A percentile compares a stretch with the other conserved stretches of the same genome.
Evolutionary conservation across 1,140 invertebrate genomes (phyloP).

Genomic region (Calosoma granatense): DNA sequence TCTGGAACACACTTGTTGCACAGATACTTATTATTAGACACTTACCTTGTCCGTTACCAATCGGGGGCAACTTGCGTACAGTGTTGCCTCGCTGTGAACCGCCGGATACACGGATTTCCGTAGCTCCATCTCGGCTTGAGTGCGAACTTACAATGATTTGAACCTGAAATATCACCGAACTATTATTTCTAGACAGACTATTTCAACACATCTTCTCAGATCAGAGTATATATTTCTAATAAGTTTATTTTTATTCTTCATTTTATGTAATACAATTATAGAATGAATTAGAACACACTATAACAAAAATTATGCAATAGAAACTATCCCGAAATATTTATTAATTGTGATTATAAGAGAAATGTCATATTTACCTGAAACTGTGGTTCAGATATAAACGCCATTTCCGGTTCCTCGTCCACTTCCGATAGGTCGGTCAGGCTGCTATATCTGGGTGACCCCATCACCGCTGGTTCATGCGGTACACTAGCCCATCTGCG

Average conservation of each 20-base stretch:
- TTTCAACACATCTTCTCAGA: not conserved
- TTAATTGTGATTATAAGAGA: no score
- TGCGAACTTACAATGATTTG: conserved; percentile 25
- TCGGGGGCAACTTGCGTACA: conserved; percentile 15
- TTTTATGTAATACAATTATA: no score
- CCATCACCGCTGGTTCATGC: no score
- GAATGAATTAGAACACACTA: no score
- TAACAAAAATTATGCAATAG: no score
- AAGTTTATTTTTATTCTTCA: no score
- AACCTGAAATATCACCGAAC: conserved; percentile 19
- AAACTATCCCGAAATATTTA: no score
- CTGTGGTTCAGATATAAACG: not conserved
- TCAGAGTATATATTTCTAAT: no score
- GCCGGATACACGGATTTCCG: conserved; percentile 25
- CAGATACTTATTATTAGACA: not conserved
- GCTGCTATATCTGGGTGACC: no score
- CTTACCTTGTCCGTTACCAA: conserved; percentile 14
- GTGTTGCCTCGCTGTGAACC: conserved; percentile 19
- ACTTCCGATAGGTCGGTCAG: not conserved
- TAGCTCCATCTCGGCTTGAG: conserved; percentile 22
- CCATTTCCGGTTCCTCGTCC: not conserved
- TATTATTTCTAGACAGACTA: no score
- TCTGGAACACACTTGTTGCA: not conserved
- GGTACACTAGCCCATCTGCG: no score
- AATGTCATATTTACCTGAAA: no score